Evolutionary conservation across 2,888 invertebrate genomes (phyloP).

Genomic region (Helicoverpa assulta): DNA sequence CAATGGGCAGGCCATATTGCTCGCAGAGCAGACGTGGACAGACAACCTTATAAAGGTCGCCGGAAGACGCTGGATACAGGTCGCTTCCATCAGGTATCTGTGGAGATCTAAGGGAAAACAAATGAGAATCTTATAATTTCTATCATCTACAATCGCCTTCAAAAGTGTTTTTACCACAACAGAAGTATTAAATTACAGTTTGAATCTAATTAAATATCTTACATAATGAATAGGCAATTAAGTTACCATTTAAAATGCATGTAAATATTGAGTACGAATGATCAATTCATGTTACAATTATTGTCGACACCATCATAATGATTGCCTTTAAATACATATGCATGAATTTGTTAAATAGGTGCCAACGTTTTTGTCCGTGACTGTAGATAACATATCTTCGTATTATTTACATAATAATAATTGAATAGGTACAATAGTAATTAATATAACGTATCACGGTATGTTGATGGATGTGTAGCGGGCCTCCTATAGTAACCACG

Average conservation of each 20-base stretch:
- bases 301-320: conserved; percentile 40
- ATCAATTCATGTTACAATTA: conserved; percentile 50
- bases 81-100: no score
- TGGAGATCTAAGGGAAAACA: neutral
- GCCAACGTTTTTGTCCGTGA: conserved; percentile 52
- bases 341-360: conserved; percentile 43
- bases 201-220: conserved; percentile 24
- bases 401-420: conserved; percentile 53
- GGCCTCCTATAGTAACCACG: conserved; percentile 13
- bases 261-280: conserved; percentile 27
- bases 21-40: no score
- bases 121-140: no score
- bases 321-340: conserved; percentile 41
- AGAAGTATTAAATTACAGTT: conserved; percentile 14
- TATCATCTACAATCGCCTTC: neutral
- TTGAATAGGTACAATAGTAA: conserved; percentile 32
- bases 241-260: conserved; percentile 31
- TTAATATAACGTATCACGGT: conserved; percentile 30
- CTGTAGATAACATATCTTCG: conserved; percentile 51
- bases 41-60: no score
- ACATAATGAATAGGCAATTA: conserved; percentile 28
- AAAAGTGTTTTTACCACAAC: conserved; percentile 15
- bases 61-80: no score
- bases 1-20: no score
- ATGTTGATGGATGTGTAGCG: neutral